Evolutionary conservation across 2,888 invertebrate species (phyloP).

Genomic region (Eristalis pertinax): DNA sequence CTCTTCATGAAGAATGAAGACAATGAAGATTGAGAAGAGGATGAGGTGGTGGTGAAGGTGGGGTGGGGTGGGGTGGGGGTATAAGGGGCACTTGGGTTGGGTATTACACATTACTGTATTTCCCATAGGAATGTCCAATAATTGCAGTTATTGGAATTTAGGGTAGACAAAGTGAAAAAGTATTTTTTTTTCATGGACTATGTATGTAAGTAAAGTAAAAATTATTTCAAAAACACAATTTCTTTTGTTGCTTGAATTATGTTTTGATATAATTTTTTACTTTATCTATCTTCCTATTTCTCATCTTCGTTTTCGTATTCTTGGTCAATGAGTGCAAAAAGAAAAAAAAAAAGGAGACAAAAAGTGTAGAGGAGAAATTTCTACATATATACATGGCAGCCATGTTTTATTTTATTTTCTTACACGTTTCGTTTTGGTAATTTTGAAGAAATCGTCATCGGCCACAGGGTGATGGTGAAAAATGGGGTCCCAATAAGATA

Average conservation of each 20-base stretch:
- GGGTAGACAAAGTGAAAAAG: not conserved
- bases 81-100: not conserved
- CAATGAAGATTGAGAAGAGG: not conserved
- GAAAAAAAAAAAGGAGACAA: not conserved
- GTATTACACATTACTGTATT: slow-evolving; percentile 1
- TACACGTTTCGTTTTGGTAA: not conserved
- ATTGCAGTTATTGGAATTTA: not conserved
- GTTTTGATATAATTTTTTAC: slow-evolving; percentile 61
- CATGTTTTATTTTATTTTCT: slow-evolving; percentile 43
- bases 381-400: slow-evolving; percentile 26
- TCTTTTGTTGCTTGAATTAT: slow-evolving; percentile 34
- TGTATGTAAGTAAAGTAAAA: slow-evolving; percentile 56
- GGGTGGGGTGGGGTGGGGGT: not conserved
- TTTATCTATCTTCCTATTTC: slow-evolving; percentile 25
- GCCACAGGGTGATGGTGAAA: not conserved
- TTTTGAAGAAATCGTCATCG: not conserved
- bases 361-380: slow-evolving; percentile 33
- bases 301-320: not conserved
- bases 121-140: slow-evolving; percentile 37
- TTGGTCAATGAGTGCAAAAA: not conserved
- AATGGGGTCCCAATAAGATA: not conserved
- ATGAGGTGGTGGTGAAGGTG: not conserved
- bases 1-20: not conserved
- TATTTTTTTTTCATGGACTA: slow-evolving; percentile 11
- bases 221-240: slow-evolving; percentile 50